Evolutionary conservation across 2,888 invertebrate genomes (phyloP), one percentile per base, ranked within the genome.

Genomic region (Synanthedon tipuliformis): DNA sequence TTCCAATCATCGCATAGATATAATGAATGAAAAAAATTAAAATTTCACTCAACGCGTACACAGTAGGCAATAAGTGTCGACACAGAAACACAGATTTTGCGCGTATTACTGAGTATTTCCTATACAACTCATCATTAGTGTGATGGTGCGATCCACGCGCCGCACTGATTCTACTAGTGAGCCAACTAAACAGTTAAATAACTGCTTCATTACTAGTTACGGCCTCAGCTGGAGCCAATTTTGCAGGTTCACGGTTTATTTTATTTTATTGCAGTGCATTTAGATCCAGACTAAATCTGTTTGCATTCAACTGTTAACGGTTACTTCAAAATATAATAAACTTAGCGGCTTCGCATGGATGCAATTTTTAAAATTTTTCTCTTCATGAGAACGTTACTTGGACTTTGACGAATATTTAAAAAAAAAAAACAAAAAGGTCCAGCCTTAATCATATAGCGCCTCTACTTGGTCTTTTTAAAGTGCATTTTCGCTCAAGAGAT

Each of bases 101-200:
- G 64, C 66, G 67, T 34, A 80, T 80, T 78, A 71, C 79, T 73
- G 75, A 75, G 71, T 74, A 75, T 75, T 75, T 50, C 16, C 23
- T 50, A 23, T 23, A 50, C 23, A 50, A 50, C 66, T 66, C 69
- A 66, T 73, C 73, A 78, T 83, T 81, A 81, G 61, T 53, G 71
- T 78, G 80, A 81, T 78, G 63, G 69, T 64, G 66, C 58, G 57
- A 52, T 62, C 66, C 77, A 77, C 79, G 79, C 75, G 77, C 62
- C 63, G 59, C 45, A 45, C 45, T 45, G 45, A 45, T 45, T 45
- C 45, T 45, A 34, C 34, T 34, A 34, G 34, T 34, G 45, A 13
- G 15, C 13, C 45, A 15, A 12, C 45, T 45, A 45, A 45, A 45
- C 45, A 45, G 45, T 45, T 45, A 45, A 45, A 45, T 45, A 45